Evolutionary conservation across 2,888 invertebrate species (phyloP), one percentile per base, ranked within the genome.

Genomic region (Eurytoma californica): DNA sequence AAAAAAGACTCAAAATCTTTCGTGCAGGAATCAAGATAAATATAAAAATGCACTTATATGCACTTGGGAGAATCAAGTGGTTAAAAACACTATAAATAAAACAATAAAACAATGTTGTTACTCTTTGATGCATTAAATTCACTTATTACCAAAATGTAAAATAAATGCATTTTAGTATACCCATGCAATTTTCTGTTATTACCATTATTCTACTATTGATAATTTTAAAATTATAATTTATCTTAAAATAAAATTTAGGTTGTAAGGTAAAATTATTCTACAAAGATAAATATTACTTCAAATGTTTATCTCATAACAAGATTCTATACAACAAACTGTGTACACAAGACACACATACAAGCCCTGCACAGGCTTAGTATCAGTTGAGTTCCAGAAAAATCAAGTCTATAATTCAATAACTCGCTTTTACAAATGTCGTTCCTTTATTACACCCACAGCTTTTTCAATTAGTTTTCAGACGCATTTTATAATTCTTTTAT

Each of bases 241-340:
- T 39, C 14, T 63, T 28, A 63, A 66, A 66, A 63, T n/a, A 66
- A 20, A n/a, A 47, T 49, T 24, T 53, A 53, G 28, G 28, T 63
- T 30, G 20, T 16, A 18, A 58, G 39, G 28, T 18, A 39, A 30
- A 66, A 60, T 53, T 51, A 66, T n/a, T 60, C 18, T 63, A 75
- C 39, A 28, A 76, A 55, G 47, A 51, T 39, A 80, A 65, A 82
- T 83, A 80, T 87, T 86, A 86, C 85, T 86, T 86, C 83, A 86
- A 88, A 88, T 86, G 83, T 87, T 87, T 85, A 86, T 87, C 85
- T 86, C 84, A 85, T 84, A 88, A 88, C 87, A 89, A 87, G 85
- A 84, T 80, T 83, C 84, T 86, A 85, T 87, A 87, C 86, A 88
- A 89, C 87, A 88, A 88, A 86, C 80, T 85, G 87, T 88, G 85